Percentiles rank a stretch among this genome's conserved stretches.
phyloP scores from a whole-genome alignment of 1,140 invertebrate species.

The Sycophila sp. region DNA sequence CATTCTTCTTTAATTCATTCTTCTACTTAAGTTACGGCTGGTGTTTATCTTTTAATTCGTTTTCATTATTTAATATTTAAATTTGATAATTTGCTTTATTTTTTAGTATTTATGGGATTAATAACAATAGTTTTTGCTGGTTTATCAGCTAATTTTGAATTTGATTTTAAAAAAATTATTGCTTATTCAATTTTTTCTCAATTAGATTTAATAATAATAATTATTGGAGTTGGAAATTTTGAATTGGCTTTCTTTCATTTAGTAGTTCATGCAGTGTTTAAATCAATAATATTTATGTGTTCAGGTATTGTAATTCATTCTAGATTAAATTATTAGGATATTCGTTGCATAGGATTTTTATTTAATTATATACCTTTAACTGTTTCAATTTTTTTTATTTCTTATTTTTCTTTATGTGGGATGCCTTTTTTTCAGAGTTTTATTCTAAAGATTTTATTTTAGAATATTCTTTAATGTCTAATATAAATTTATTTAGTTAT shows the following conservation, averaged over 20 bases:
- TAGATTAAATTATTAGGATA: constrained; percentile 71
- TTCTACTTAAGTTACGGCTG: constrained; percentile 78
- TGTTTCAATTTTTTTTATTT: constrained; percentile 64
- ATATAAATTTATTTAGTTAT: constrained; percentile 47
- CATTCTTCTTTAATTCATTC: constrained; percentile 80
- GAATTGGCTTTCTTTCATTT: constrained; percentile 72
- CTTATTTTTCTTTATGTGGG: constrained; percentile 67
- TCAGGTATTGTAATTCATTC: constrained; percentile 71
- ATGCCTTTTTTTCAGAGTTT: constrained; percentile 72
- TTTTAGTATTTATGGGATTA: constrained; percentile 64
- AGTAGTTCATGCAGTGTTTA: constrained; percentile 73
- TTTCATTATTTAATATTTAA: constrained; percentile 60
- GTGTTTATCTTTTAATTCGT: constrained; percentile 77
- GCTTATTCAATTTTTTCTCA: constrained; percentile 77
- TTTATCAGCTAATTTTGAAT: constrained; percentile 70
- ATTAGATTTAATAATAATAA: constrained; percentile 74
- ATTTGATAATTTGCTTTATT: constrained; percentile 43
- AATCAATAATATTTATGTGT: constrained; percentile 73
- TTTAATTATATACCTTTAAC: constrained; percentile 60
- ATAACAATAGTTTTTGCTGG: constrained; percentile 72
- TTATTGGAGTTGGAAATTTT: constrained; percentile 62
- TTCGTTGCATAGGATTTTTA: constrained; percentile 68
- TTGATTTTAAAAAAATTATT: constrained; percentile 78
- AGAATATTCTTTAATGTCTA: constrained; percentile 60
- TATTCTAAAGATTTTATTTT: constrained; percentile 75